Conservation (phyloP, 1,140 invertebrate species). For the Ceratosolen solmsi region DNA sequence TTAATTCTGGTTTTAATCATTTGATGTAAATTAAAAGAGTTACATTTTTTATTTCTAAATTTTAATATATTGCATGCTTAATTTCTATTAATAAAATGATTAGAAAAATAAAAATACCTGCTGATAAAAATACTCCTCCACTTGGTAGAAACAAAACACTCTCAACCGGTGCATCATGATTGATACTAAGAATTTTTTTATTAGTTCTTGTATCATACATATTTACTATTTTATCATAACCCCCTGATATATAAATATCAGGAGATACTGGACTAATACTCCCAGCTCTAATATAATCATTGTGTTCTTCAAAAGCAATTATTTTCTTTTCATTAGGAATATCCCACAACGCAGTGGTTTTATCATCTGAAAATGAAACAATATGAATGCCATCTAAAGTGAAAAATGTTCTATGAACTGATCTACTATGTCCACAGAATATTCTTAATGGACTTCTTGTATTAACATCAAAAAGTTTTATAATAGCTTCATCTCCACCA, state of each 20-base stretch:
- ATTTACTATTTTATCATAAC: slow-evolving; percentile 94
- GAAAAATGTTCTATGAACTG: slow-evolving; percentile 90
- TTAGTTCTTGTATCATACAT: slow-evolving; percentile 90
- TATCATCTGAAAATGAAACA: slow-evolving; percentile 95
- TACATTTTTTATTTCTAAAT: no score
- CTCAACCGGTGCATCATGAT: slow-evolving; percentile 94
- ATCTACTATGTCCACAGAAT: slow-evolving; percentile 72
- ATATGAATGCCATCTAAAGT: slow-evolving; percentile 85
- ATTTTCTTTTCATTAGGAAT: slow-evolving; percentile 86
- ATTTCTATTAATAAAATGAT: no score
- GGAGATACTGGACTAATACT: slow-evolving; percentile 83
- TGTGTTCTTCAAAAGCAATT: slow-evolving; percentile 81
- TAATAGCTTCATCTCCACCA: slow-evolving; percentile 89
- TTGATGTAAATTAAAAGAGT: no score
- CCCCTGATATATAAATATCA: slow-evolving; percentile 87
- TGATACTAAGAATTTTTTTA: slow-evolving; percentile 81
- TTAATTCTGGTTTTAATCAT: no score
- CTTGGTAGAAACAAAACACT: slow-evolving; percentile 90
- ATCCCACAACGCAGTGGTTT: slow-evolving; percentile 91
- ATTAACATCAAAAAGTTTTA: slow-evolving; percentile 91
- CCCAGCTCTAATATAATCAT: slow-evolving; percentile 86
- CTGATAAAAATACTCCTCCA: slow-evolving; percentile 92
- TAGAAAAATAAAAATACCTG: slow-evolving; percentile 74
- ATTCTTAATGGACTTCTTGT: slow-evolving; percentile 83
- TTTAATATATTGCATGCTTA: no score